Evolutionary conservation across 2,113 vertebrate species (phyloP).

Genomic region (Chiloscyllium plagiosum): DNA sequence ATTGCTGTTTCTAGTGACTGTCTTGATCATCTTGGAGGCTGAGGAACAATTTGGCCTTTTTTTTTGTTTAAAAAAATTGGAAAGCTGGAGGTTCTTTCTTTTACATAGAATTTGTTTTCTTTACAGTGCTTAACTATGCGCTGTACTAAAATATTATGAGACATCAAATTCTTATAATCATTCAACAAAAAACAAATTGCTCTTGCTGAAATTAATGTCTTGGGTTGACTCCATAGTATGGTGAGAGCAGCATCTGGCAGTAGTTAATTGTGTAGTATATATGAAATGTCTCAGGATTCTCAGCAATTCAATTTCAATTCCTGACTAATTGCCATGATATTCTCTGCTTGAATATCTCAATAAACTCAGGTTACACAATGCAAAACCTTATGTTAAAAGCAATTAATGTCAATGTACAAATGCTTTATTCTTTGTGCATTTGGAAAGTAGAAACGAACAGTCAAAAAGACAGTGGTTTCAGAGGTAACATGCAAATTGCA

Average conservation of each 20-base stretch:
- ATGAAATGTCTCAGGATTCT: not conserved
- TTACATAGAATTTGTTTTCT: not conserved
- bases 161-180: not conserved
- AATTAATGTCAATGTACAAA: not conserved
- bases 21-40: not conserved
- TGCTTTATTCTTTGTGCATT: conserved; percentile 12
- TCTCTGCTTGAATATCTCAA: not conserved
- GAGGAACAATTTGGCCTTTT: not conserved
- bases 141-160: not conserved
- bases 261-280: not conserved
- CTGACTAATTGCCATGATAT: not conserved
- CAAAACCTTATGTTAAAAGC: not conserved
- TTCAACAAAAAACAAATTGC: not conserved
- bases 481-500: not conserved
- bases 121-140: not conserved
- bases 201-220: not conserved
- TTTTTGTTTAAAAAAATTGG: not conserved
- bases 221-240: not conserved
- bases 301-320: not conserved
- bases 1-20: not conserved
- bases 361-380: not conserved
- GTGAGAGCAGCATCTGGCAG: not conserved
- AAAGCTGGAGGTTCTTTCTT: not conserved
- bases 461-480: not conserved
- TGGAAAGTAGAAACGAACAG: not conserved